Base-by-base conservation (phyloP, 2,888 invertebrate species). In the Eretmocerus hayati region DNA sequence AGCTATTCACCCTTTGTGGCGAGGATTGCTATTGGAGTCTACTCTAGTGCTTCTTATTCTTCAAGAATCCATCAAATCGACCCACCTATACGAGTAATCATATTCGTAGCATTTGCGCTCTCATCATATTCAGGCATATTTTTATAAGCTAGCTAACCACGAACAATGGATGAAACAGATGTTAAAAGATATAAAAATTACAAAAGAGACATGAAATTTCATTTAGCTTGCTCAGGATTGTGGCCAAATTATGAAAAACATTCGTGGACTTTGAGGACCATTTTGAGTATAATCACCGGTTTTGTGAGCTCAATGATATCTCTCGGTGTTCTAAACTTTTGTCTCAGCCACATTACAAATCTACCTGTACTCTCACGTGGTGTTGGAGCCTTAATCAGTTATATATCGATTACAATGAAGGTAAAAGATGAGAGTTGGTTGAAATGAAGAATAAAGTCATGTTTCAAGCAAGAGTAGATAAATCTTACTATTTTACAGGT, bases 331-430 rank as follows among this genome's bases (percentile, higher is more conserved):
- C n/a, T 53, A 3, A 43, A 38, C 9, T 59, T 57, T 40, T 59
- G 58, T 43, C 22, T 54, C 2, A 46, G n/a, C n/a, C n/a, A 42
- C 21, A 41, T 23, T 9, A 38, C 38, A 15, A 57, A 57, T 42
- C 55, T 59, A 8, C 53, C 45, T 42, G n/a, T 54, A 3, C 47
- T 58, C 2, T 53, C 56, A 4, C 54, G 48, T 23, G 55, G 57
- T 35, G 36, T 59, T 18, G 57, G 57, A 13, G 38, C 55, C 4
- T 31, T 54, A 31, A 43, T 54, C 18, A 55, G 57, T 18, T 56
- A 45, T 11, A 38, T 22, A 1, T 37, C 48, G 9, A 20, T 21
- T 4, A 36, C 26, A 11, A 3, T 52, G 1, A 52, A 48, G 46
- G 52, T 52, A 22, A 11, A 33, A 15, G 6, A 6, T 6, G 15